These are phyloP conservation scores for Pectinophora gossypiella DNA, from an alignment of 1,140 invertebrate genomes.

Conservation along the genomic window DNA sequence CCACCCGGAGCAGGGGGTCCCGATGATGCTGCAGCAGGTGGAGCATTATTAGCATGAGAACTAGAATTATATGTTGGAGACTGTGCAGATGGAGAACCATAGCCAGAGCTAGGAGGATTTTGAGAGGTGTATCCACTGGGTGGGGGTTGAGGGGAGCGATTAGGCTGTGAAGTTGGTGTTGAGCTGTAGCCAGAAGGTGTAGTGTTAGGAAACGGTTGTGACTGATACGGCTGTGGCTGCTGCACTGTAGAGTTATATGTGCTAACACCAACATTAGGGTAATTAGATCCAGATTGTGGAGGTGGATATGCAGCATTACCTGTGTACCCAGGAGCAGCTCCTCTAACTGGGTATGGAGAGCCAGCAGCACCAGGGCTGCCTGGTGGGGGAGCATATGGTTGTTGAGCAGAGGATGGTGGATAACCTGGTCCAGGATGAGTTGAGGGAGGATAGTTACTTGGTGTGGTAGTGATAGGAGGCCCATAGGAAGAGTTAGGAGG, in stretches of 20 bases:
- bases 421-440: slow-evolving; percentile 67
- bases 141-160: slow-evolving; percentile 69
- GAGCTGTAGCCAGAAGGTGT: slow-evolving; percentile 68
- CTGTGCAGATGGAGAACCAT: slow-evolving; percentile 70
- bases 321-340: slow-evolving; percentile 55
- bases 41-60: slow-evolving; percentile 60
- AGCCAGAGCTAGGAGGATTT: slow-evolving; percentile 59
- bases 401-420: slow-evolving; percentile 65
- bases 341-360: slow-evolving; percentile 63
- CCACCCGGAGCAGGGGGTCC: slow-evolving; percentile 39
- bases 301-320: slow-evolving; percentile 67
- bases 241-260: slow-evolving; percentile 61
- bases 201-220: slow-evolving; percentile 67
- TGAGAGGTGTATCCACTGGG: slow-evolving; percentile 60
- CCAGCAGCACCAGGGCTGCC: slow-evolving; percentile 62
- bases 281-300: slow-evolving; percentile 54
- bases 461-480: slow-evolving; percentile 69
- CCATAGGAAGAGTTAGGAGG: slow-evolving; percentile 70
- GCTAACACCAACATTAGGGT: slow-evolving; percentile 64
- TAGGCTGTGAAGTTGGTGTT: slow-evolving; percentile 68
- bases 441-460: slow-evolving; percentile 66
- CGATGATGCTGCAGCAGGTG: slow-evolving; percentile 49
- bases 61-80: slow-evolving; percentile 70
- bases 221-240: slow-evolving; percentile 68
- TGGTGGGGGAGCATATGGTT: slow-evolving; percentile 65